A percentile compares a stretch with the other conserved stretches of the same genome.
phyloP scores from a whole-genome alignment of 2,888 invertebrate genomes.

The Entomobrya proxima region DNA sequence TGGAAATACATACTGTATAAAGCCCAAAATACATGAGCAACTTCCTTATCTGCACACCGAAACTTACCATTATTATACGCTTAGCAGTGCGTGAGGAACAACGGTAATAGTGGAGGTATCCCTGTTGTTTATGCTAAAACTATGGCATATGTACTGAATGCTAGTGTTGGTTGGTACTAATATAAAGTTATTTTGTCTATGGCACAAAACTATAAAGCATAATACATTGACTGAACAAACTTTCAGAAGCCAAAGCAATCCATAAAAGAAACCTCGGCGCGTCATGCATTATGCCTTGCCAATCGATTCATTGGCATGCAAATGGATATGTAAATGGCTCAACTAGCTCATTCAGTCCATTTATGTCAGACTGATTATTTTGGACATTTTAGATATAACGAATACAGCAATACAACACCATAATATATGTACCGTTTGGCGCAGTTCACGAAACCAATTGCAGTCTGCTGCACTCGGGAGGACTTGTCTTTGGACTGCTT shows the following conservation, averaged over 20 bases:
- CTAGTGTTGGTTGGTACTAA: neutral
- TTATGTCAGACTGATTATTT: slow-evolving; percentile 1
- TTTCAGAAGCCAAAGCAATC: slow-evolving; percentile 32
- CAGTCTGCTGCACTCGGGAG: too few relatives aligned
- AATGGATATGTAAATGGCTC: slow-evolving; percentile 61
- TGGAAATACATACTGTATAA: slow-evolving; percentile 11
- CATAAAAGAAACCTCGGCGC: slow-evolving; percentile 34
- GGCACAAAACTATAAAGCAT: neutral
- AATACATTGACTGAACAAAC: slow-evolving; percentile 34
- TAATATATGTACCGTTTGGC: neutral
- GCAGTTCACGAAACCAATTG: neutral
- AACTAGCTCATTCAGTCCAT: slow-evolving; percentile 43
- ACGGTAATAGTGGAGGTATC: neutral
- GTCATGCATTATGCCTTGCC: slow-evolving; percentile 38
- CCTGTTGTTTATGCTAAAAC: neutral
- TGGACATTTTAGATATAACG: neutral
- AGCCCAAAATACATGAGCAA: slow-evolving; percentile 9
- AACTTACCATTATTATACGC: neutral
- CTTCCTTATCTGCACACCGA: slow-evolving; percentile 3
- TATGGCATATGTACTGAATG: neutral
- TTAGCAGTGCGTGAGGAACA: slow-evolving; percentile 12
- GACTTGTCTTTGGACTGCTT: too few relatives aligned
- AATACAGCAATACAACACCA: neutral
- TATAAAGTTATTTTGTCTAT: neutral
- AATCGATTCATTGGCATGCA: slow-evolving; percentile 67